These are phyloP conservation scores for Corapipo altera DNA, from an alignment of 2,113 vertebrate genomes.

Conservation along the genomic window DNA sequence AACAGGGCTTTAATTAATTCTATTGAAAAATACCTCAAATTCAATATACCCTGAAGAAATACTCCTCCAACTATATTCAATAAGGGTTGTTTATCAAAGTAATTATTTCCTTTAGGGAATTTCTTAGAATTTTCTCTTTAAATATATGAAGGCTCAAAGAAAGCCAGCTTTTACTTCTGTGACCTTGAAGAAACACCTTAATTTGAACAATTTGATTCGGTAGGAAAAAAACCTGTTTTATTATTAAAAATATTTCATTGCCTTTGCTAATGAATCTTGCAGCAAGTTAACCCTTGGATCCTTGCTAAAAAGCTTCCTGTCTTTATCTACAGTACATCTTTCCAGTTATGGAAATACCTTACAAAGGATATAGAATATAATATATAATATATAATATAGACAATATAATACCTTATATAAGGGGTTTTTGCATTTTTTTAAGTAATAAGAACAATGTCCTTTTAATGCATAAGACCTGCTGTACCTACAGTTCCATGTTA, in stretches of 20 bases:
- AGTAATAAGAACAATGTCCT: not conserved
- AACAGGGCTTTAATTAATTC: conserved; percentile 63
- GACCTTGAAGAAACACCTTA: not conserved
- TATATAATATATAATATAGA: not conserved
- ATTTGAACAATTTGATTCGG: not conserved
- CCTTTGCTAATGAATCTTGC: not conserved
- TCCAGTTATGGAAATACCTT: not conserved
- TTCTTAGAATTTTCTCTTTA: conserved; percentile 27
- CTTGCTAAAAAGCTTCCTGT: not conserved
- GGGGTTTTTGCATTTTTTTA: not conserved
- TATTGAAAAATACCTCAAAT: conserved; percentile 54
- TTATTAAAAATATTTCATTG: not conserved
- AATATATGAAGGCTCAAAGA: not conserved
- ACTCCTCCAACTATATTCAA: conserved; percentile 37
- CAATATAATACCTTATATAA: rapidly evolving
- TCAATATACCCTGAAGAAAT: conserved; percentile 43
- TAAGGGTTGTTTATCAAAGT: conserved; percentile 64
- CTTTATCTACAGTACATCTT: not conserved
- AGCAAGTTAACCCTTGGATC: not conserved
- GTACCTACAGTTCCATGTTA: not conserved
- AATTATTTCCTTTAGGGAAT: conserved; percentile 63
- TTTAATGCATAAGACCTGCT: not conserved
- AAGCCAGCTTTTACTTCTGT: conserved; percentile 5
- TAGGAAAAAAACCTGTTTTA: not conserved
- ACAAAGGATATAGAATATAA: not conserved